A percentile compares a stretch with the other conserved stretches of the same genome.
Evolutionary conservation across 2,797 vertebrate species (phyloP).

Genomic region (Argyrosomus regius): DNA sequence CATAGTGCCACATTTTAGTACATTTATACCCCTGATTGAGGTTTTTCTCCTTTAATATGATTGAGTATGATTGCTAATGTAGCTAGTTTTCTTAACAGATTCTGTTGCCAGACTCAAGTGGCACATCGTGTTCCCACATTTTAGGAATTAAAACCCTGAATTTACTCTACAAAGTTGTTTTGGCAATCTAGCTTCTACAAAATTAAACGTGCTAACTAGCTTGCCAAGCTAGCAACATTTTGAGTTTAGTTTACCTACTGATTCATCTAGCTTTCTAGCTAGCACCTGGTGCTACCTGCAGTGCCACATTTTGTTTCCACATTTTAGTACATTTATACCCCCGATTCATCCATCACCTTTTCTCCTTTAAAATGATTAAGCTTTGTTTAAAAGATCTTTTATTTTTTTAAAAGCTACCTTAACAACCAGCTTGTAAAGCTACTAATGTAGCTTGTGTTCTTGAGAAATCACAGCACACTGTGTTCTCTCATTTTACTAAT

Average conservation of each 20-base stretch:
- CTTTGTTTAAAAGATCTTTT: neutral
- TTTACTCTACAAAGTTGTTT: neutral
- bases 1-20: no score
- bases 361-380: neutral
- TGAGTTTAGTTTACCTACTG: neutral
- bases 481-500: no score
- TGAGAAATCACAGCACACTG: no score
- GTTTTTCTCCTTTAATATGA: no score
- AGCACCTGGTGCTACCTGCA: neutral
- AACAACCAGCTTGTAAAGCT: neutral
- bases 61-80: no score
- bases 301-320: neutral
- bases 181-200: neutral
- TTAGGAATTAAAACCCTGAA: neutral
- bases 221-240: neutral
- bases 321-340: neutral
- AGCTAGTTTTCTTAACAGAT: no score
- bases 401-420: neutral
- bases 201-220: neutral
- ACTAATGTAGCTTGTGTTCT: no score
- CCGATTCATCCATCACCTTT: fast-evolving
- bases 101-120: no score
- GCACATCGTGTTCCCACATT: neutral
- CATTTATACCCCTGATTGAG: no score
- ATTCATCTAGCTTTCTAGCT: neutral